Base-by-base conservation (phyloP, 2,113 vertebrate species). In the Oncorhynchus clarkii region DNA sequence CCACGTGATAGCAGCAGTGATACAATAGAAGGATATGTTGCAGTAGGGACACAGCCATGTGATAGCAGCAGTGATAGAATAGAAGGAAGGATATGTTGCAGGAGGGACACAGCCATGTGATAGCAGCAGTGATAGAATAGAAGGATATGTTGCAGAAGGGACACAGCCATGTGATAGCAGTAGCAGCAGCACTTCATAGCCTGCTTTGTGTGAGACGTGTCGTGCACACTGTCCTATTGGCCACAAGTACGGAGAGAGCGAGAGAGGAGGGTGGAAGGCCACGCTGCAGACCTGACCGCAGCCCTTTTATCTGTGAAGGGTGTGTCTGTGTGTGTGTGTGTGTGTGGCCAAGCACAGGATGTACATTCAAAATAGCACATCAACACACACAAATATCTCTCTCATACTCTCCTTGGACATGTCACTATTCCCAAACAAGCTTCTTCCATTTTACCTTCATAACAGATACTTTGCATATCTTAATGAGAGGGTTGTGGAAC, bases 211-310 rank as follows among this genome's bases (percentile, higher is more conserved):
- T 78, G 83, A 76, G 87, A 82, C 89, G 82, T 45, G 9, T 81
- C 49, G 72, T 69, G 81, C 88, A 92, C 90, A 92, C 89, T 89
- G 88, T 88, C 79, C 82, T 86, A 89, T 91, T 92, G 91, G 91
- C 79, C 84, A 60, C 45, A 8, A 64, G 66, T 67, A 67, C 5
- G 77, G 69, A 74, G 67, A 84, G 87, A 86, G 80, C 1, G 72
- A 67, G 31, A 39, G 39, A 45, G 84, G 82, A 88, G 87, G 9
- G 73, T 51, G 31, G 84, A 82, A 88, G 86, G 83, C 86, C 82
- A 82, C 87, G 80, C 83, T 85, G 39, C 76, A 84, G 74, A 78
- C 78, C 82, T 69, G 74, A 85, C 84, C 86, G 39, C 80, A 81
- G 78, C 73, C 77, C 80, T 90, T 90, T 86, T 87, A 89, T 89